Conservation (phyloP, 2,888 invertebrate genomes). For the Tetanocera ferruginea region DNA sequence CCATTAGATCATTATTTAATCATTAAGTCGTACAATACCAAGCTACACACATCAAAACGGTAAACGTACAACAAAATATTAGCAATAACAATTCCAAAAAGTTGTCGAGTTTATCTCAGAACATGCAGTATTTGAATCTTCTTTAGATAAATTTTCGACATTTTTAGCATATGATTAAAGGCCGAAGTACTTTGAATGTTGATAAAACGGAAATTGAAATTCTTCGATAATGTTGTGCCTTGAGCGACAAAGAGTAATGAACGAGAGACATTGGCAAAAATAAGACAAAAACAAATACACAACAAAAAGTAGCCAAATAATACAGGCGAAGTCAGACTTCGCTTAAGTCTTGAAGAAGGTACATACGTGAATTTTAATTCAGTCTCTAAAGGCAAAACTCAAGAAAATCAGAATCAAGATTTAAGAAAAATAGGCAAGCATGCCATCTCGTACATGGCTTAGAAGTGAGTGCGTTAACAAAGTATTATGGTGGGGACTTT, state of each 20-base stretch:
- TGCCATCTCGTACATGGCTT: background rate
- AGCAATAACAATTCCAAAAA: constrained; percentile 4
- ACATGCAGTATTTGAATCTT: constrained; percentile 19
- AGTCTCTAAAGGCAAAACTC: background rate
- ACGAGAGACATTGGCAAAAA: background rate
- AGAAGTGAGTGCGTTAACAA: constrained; percentile 8
- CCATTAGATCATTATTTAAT: too few species aligned
- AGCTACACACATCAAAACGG: background rate
- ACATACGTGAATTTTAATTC: constrained; percentile 7
- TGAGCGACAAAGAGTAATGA: background rate
- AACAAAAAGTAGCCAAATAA: too few species aligned
- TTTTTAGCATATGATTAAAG: constrained; percentile 11
- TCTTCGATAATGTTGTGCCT: constrained; percentile 1
- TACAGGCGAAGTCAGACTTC: too few species aligned
- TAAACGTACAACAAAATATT: background rate
- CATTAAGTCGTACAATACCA: too few species aligned
- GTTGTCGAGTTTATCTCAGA: constrained; percentile 29
- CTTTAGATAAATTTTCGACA: constrained; percentile 8
- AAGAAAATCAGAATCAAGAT: too few species aligned
- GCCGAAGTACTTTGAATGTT: background rate
- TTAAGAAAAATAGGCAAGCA: background rate
- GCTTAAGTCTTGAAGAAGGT: background rate
- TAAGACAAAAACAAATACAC: too few species aligned
- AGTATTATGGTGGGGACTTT: background rate
- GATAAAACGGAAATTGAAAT: constrained; percentile 39